phyloP scores from a whole-genome alignment of 1,140 invertebrate genomes.

The Atopsyche davidsoni region DNA sequence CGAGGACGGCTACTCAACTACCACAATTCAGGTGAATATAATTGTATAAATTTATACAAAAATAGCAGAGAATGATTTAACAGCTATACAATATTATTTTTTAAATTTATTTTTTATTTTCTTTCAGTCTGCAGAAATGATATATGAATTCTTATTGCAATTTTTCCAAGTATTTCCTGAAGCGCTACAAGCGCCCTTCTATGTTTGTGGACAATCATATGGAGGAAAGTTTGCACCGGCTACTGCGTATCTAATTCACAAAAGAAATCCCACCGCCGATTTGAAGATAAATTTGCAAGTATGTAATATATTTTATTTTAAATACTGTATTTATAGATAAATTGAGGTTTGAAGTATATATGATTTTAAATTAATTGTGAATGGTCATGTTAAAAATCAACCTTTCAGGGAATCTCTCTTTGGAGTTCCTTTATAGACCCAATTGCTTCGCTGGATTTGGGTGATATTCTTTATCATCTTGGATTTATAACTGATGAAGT shows the following conservation, averaged over 20 bases:
- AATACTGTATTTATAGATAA: too few species aligned
- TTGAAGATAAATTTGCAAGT: constrained; percentile 58
- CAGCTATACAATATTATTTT: background rate
- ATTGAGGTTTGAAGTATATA: too few species aligned
- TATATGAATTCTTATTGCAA: background rate
- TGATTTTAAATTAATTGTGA: too few species aligned
- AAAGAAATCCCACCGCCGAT: constrained; percentile 30
- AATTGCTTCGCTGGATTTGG: too few species aligned
- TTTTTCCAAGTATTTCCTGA: constrained; percentile 1
- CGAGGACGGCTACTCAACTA: constrained; percentile 55
- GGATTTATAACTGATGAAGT: too few species aligned
- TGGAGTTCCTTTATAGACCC: too few species aligned
- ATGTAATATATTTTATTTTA: constrained; percentile 12
- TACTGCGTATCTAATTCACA: background rate
- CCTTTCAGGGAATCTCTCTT: too few species aligned
- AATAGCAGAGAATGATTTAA: background rate
- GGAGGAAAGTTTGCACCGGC: background rate
- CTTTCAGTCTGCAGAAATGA: background rate
- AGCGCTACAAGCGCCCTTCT: background rate
- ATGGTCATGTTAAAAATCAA: too few species aligned
- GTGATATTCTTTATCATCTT: too few species aligned
- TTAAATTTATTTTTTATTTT: background rate
- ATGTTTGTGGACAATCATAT: background rate
- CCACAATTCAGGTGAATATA: constrained; percentile 53
- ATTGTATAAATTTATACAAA: background rate